Evolutionary conservation across 2,888 invertebrate species (phyloP), one percentile per base, ranked within the genome.

Genomic region (Hipparchia sbordonii): DNA sequence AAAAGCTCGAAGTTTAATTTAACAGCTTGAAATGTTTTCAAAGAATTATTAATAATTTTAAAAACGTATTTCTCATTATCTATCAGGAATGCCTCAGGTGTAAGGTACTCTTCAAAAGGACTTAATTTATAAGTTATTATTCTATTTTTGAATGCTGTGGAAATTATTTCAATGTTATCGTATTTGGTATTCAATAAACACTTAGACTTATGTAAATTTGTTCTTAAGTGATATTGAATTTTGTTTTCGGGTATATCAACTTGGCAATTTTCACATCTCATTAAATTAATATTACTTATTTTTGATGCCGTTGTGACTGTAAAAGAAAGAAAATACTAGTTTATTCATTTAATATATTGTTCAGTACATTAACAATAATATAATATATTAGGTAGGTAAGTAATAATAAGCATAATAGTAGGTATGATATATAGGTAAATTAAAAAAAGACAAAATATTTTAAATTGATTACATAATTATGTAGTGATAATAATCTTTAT

Each of bases 141-240:
- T 73, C 74, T 72, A 56, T 77, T 78, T 57, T 72, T 72, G 71
- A 78, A 76, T 45, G 76, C 75, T 6, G 74, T 23, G 23, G 23
- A 23, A 23, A 23, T 23, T 23, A 23, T 23, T 23, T 23, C 23
- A 23, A 23, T 23, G 71, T 77, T 73, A 33, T 33, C 23, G 13
- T 51, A 65, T 65, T 33, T 65, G 2, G 65, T 60, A 39, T 60
- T 60, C 39, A 39, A 60, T 60, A 60, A 39, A 39, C 60, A 60
- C 2, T 60, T 60, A 6, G 60, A 33, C 12, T 60, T 60, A 60
- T 60, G 60, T 33, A 60, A 60, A 60, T 60, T 60, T 12, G 60
- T 60, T 60, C 33, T 60, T 39, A 39, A 39, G 12, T 60, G 60
- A 60, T 60, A 60, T 60, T 33, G 57, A 57, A 7, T 8, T 57